These are phyloP conservation scores for Pimpla rufipes DNA, from an alignment of 2,888 invertebrate species.

Conservation along the genomic window DNA sequence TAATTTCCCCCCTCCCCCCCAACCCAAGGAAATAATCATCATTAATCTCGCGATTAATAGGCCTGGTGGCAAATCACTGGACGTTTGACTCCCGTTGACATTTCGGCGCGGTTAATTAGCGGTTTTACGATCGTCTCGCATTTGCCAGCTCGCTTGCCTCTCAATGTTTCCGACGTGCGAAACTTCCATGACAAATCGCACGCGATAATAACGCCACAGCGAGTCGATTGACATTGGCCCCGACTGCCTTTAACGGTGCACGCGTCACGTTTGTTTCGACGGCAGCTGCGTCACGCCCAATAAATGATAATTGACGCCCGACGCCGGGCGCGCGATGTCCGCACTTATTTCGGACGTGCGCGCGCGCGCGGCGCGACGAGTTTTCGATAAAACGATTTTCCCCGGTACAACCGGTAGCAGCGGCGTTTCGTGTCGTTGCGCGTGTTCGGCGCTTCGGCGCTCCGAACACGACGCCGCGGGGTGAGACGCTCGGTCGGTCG, in stretches of 20 bases:
- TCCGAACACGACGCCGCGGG: no score
- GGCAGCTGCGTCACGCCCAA: slow-evolving; percentile 44
- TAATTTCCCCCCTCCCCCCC: not conserved
- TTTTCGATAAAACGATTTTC: slow-evolving; percentile 55
- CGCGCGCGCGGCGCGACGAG: no score
- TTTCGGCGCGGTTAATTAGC: no score
- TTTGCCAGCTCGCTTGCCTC: no score
- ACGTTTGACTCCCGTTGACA: no score
- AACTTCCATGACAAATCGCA: not conserved
- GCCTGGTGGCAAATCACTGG: no score
- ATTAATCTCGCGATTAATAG: no score
- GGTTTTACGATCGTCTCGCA: no score
- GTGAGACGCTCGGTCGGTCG: no score
- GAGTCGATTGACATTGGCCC: not conserved
- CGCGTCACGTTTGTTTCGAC: slow-evolving; percentile 23
- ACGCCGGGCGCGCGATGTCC: not conserved
- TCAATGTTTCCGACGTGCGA: not conserved
- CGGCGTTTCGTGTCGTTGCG: slow-evolving; percentile 9
- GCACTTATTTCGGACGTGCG: not conserved
- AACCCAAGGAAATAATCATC: no score
- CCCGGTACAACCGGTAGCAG: slow-evolving; percentile 28
- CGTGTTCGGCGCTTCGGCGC: no score
- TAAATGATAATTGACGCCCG: slow-evolving; percentile 55
- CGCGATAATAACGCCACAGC: not conserved
- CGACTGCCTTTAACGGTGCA: slow-evolving; percentile 15